These are phyloP conservation scores for Amphimedon queenslandica DNA, from an alignment of 37 sponge, comb jelly and placozoan species.

Conservation along the genomic window DNA sequence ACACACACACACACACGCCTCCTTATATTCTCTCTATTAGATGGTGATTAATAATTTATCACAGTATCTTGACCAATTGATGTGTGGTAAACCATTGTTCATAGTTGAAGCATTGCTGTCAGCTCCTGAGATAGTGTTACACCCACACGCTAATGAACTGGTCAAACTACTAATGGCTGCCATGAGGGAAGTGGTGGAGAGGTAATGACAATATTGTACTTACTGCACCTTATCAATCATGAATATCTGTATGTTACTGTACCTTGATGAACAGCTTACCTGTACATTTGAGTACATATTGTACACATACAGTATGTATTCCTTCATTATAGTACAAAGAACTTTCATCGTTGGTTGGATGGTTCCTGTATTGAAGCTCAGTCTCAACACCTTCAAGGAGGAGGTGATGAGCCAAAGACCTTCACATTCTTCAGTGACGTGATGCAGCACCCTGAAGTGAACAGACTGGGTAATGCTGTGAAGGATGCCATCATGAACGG, in stretches of 20 bases:
- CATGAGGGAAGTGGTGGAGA: constrained; percentile 62
- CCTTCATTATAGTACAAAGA: constrained; percentile 63
- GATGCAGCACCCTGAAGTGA: constrained; percentile 60
- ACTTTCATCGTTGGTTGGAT: constrained; percentile 89
- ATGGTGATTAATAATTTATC: constrained; percentile 84
- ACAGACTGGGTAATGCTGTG: constrained; percentile 52
- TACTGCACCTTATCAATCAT: neutral
- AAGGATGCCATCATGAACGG: constrained; percentile 56
- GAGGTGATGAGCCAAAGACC: constrained; percentile 82
- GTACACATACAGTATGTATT: neutral
- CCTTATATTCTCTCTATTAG: constrained; percentile 21
- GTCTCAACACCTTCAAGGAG: constrained; percentile 75
- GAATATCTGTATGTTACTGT: neutral
- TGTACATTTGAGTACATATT: neutral
- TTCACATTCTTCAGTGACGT: constrained; percentile 93
- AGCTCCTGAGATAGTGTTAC: constrained; percentile 86
- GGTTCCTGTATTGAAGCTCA: constrained; percentile 90
- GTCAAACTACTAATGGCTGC: constrained; percentile 66
- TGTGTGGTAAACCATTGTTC: constrained; percentile 73
- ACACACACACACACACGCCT: too few species aligned
- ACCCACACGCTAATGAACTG: constrained; percentile 90
- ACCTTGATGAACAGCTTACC: neutral
- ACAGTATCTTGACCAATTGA: constrained; percentile 52
- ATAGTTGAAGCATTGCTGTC: constrained; percentile 89
- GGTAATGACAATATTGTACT: constrained; percentile 30